These are phyloP conservation scores for Oreonectes daqikongensis DNA, from an alignment of 2,797 vertebrate genomes.

Conservation along the genomic window DNA sequence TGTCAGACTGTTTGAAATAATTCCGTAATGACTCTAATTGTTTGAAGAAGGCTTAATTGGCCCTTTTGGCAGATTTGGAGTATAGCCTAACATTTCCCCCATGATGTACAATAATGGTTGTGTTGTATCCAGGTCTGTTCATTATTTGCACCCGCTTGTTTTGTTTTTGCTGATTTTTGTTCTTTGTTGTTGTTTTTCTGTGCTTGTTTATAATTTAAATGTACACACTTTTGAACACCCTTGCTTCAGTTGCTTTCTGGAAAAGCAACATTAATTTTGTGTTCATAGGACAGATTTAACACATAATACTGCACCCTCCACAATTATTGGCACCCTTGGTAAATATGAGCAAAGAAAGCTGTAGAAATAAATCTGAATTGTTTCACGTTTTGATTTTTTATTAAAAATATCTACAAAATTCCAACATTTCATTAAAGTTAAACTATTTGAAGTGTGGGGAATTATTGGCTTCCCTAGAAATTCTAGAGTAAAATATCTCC, in stretches of 20 bases:
- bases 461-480: too few species aligned
- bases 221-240: neutral
- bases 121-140: slow-evolving; percentile 35
- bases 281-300: too few species aligned
- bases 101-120: slow-evolving; percentile 47
- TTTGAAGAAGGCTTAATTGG: slow-evolving; percentile 67
- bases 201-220: slow-evolving; percentile 2
- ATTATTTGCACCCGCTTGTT: slow-evolving; percentile 36
- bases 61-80: slow-evolving; percentile 63
- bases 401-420: too few species aligned
- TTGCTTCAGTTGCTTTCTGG: neutral
- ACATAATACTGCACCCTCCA: too few species aligned
- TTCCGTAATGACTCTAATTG: slow-evolving; percentile 59
- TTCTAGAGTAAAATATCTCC: too few species aligned
- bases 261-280: slow-evolving; percentile 12
- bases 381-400: too few species aligned
- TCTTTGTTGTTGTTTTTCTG: slow-evolving; percentile 5
- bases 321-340: too few species aligned
- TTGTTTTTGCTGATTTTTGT: slow-evolving; percentile 6
- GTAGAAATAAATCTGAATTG: too few species aligned
- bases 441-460: too few species aligned
- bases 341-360: too few species aligned
- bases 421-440: too few species aligned
- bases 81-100: slow-evolving; percentile 55
- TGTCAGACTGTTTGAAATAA: slow-evolving; percentile 55